Conservation (phyloP, 2,888 invertebrate species). For the Ditula angustiorana region DNA sequence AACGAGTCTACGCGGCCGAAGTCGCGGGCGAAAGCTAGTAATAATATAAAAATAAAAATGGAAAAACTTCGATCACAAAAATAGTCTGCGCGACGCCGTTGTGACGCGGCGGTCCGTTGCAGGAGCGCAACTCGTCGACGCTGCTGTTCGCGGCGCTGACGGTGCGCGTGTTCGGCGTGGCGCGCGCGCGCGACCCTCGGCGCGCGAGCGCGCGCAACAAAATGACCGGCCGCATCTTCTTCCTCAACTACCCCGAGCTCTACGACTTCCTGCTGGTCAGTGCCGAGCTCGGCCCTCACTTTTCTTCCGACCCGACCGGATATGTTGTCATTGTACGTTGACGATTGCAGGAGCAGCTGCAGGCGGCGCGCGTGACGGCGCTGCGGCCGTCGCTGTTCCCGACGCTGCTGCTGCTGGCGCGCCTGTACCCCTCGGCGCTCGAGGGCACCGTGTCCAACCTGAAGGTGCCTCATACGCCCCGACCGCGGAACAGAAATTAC, state of each 20-base stretch:
- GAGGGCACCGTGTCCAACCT: constrained; percentile 89
- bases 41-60: no score
- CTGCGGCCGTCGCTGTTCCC: constrained; percentile 90
- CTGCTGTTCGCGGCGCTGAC: constrained; percentile 93
- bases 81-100: no score
- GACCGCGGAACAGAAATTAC: no score
- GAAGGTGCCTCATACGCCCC: no score
- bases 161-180: constrained; percentile 95
- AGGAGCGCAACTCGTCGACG: constrained; percentile 95
- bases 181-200: constrained; percentile 85
- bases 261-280: constrained; percentile 85
- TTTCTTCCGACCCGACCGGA: no score
- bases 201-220: constrained; percentile 67
- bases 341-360: constrained; percentile 63
- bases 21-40: no score
- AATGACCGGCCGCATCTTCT: constrained; percentile 91
- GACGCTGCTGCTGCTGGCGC: constrained; percentile 90
- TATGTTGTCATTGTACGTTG: no score
- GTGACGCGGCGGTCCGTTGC: no score
- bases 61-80: no score
- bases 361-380: constrained; percentile 52
- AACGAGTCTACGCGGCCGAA: no score
- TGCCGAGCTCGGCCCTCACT: no score
- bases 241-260: constrained; percentile 86
- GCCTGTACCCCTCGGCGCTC: constrained; percentile 90